These are phyloP conservation scores for Aldabrachelys gigantea DNA, from an alignment of 2,113 vertebrate genomes.

Conservation along the genomic window DNA sequence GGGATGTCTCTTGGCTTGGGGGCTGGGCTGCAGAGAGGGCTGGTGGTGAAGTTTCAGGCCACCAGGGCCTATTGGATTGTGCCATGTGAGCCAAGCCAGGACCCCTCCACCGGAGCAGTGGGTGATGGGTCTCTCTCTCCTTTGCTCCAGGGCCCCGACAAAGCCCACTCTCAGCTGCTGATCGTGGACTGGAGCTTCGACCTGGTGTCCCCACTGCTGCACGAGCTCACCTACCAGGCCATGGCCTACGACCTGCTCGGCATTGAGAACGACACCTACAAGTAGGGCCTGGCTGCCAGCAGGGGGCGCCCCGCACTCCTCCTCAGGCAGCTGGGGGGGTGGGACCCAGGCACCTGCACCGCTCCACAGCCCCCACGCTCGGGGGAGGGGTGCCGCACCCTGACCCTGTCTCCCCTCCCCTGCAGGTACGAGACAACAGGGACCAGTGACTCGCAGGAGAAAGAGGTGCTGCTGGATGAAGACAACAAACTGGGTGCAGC, in stretches of 20 bases:
- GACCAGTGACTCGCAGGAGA: too few relatives aligned
- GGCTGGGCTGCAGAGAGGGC: too few relatives aligned
- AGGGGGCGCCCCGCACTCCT: neutral
- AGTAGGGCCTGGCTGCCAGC: constrained; percentile 65
- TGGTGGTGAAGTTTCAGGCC: too few relatives aligned
- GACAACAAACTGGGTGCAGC: too few relatives aligned
- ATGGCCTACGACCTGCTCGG: constrained; percentile 91
- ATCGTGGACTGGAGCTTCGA: constrained; percentile 90
- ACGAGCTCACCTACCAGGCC: constrained; percentile 92
- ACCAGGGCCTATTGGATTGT: too few relatives aligned
- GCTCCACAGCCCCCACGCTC: rapidly evolving
- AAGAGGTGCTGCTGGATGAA: too few relatives aligned
- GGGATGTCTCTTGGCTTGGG: too few relatives aligned
- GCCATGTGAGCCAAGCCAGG: neutral
- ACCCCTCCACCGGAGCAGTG: neutral
- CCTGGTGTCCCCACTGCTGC: constrained; percentile 87
- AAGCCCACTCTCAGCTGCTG: constrained; percentile 89
- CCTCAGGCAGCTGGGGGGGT: too few relatives aligned
- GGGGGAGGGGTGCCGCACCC: neutral
- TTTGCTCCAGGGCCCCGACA: constrained; percentile 85
- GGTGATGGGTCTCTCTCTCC: constrained; percentile 17
- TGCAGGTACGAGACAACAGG: too few relatives aligned
- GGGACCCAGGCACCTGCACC: too few relatives aligned
- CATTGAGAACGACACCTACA: constrained; percentile 90
- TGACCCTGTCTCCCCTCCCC: too few relatives aligned